Conservation (phyloP, 2,888 invertebrate species). For the Tenthredo amoena region DNA sequence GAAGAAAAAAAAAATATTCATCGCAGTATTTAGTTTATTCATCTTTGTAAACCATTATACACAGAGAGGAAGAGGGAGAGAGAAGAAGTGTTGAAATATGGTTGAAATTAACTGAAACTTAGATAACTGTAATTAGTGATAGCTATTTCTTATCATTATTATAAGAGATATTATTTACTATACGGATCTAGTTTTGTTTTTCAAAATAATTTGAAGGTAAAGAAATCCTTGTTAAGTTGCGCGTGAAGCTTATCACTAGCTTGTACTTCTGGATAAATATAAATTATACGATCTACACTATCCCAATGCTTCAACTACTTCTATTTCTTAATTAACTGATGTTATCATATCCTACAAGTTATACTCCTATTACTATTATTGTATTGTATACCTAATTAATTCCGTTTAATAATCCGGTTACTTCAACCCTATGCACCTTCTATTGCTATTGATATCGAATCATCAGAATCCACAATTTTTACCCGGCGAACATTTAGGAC, state of each 20-base stretch:
- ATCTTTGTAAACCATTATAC: constrained; percentile 3
- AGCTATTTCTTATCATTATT: constrained; percentile 44
- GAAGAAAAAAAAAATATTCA: neutral
- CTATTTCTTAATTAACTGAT: constrained; percentile 63
- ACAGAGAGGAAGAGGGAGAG: neutral
- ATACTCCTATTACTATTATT: constrained; percentile 66
- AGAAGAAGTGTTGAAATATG: neutral
- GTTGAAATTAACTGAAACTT: neutral
- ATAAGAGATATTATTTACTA: constrained; percentile 41
- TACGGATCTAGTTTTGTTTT: constrained; percentile 7
- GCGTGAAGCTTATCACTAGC: constrained; percentile 21
- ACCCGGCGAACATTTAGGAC: neutral
- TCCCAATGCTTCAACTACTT: constrained; percentile 61
- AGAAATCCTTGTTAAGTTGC: constrained; percentile 20
- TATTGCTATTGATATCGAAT: neutral
- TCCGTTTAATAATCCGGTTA: neutral
- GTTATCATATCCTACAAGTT: constrained; percentile 69
- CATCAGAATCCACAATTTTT: neutral
- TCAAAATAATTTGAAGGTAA: neutral
- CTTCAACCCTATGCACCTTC: neutral
- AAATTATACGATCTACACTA: constrained; percentile 35
- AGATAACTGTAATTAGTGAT: constrained; percentile 30
- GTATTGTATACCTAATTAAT: constrained; percentile 53
- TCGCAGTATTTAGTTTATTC: constrained; percentile 19
- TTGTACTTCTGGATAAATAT: constrained; percentile 34